Percentiles rank a stretch among this genome's conserved stretches.
Evolutionary conservation across 2,797 vertebrate species (phyloP).

Genomic region (Zonotrichia albicollis): DNA sequence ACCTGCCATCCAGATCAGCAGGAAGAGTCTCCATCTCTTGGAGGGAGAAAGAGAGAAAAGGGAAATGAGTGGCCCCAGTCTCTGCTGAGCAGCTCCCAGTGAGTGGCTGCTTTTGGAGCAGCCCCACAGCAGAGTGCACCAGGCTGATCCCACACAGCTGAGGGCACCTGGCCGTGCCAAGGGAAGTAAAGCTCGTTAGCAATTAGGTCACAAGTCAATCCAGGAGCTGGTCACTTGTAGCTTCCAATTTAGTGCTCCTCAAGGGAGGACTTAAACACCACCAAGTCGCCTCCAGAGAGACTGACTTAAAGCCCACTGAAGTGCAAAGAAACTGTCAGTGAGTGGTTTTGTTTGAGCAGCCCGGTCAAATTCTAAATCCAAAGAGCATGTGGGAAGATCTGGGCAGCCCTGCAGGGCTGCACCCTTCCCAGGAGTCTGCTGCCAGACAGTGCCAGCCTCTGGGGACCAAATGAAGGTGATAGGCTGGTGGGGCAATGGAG

Average conservation of each 20-base stretch:
- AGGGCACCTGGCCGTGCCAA: background rate
- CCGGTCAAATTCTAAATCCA: background rate
- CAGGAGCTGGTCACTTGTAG: background rate
- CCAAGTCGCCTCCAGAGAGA: background rate
- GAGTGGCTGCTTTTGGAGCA: background rate
- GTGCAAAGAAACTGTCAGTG: background rate
- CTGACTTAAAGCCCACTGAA: background rate
- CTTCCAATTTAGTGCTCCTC: background rate
- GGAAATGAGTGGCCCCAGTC: background rate
- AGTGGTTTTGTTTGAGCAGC: background rate
- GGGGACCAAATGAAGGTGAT: accelerated
- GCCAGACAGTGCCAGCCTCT: background rate
- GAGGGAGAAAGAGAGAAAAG: background rate
- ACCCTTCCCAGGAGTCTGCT: background rate
- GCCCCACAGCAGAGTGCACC: background rate
- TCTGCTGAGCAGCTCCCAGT: background rate
- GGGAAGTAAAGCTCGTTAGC: background rate
- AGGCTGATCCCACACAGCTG: background rate
- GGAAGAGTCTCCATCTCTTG: background rate
- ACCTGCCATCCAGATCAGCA: background rate
- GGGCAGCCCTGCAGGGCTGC: background rate
- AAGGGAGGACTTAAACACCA: background rate
- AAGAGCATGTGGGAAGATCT: accelerated
- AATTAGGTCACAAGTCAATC: constrained; percentile 19
- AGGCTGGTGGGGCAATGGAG: background rate